These are phyloP conservation scores for Megalops cyprinoides DNA, from an alignment of 2,797 vertebrate genomes.

Conservation along the genomic window DNA sequence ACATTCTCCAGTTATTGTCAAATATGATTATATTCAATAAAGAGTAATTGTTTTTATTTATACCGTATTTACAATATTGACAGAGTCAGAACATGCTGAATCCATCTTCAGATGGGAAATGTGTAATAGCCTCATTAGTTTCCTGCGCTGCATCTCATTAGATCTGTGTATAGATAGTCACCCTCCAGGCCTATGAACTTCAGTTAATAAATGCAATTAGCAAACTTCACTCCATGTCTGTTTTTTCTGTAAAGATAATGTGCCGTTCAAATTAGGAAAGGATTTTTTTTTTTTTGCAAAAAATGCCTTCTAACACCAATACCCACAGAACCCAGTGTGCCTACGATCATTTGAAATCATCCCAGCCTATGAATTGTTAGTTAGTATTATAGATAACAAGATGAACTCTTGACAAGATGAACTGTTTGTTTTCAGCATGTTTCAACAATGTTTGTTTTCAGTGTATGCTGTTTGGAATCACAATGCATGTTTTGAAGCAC, in stretches of 20 bases:
- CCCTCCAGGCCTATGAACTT: slow-evolving; percentile 17
- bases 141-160: background rate
- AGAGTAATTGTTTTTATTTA: no score
- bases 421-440: background rate
- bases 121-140: background rate
- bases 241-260: background rate
- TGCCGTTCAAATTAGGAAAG: background rate
- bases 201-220: slow-evolving; percentile 1
- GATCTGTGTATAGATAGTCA: background rate
- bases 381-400: background rate
- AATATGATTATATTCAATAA: no score
- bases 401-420: background rate
- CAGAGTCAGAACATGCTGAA: background rate
- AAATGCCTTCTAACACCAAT: background rate
- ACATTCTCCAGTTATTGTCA: no score
- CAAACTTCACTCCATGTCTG: background rate
- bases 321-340: background rate
- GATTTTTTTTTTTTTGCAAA: background rate
- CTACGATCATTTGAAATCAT: background rate
- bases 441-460: background rate
- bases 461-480: background rate
- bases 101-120: background rate
- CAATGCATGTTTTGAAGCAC: no score
- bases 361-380: background rate
- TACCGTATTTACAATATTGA: no score